Evolutionary conservation across 2,888 invertebrate species (phyloP), one percentile per base, ranked within the genome.

Genomic region (Ommatoiulus sabulosus): DNA sequence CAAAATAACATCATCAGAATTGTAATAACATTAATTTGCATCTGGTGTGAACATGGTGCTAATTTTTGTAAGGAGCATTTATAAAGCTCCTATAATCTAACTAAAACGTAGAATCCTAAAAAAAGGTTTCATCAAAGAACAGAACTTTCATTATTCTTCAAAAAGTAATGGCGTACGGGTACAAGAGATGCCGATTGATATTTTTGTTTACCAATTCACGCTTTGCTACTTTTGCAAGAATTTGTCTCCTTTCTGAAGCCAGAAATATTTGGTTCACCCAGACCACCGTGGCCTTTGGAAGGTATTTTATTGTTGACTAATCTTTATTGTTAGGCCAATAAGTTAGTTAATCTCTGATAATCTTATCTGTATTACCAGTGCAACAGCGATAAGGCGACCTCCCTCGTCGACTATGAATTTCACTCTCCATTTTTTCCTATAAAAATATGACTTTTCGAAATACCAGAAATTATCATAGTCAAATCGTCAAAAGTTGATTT

Each of bases 241-340:
- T 63, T 63, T 20, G 63, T 3, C 6, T 63, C 63, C 7, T 8
- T 63, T 20, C 63, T 8, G 20, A 20, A 20, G n/a, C 63, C 20
- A 8, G n/a, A 63, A 63, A 63, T 63, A 20, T 6, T 20, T 20
- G 20, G 17, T 20, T 63, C 63, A 63, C 63, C 63, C n/a, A 8
- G n/a, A 20, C 63, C 63, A 63, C 63, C 20, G 63, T 7, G 63
- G 52, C 52, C 12, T 17, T 52, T 52, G 17, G 4, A 12, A 63
- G 63, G 63, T 63, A 63, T 63, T 63, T 63, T n/a, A 63, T 7
- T 63, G 20, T 8, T n/a, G 63, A 63, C 63, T 63, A 63, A 63
- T 63, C 63, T 63, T 20, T 20, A 63, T 63, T 63, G 63, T 63
- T n/a, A 20, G 20, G 20, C n/a, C n/a, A 20, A 63, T 63, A 63